phyloP scores from a whole-genome alignment of 2,888 invertebrate species.

The Caradrina clavipalpis region DNA sequence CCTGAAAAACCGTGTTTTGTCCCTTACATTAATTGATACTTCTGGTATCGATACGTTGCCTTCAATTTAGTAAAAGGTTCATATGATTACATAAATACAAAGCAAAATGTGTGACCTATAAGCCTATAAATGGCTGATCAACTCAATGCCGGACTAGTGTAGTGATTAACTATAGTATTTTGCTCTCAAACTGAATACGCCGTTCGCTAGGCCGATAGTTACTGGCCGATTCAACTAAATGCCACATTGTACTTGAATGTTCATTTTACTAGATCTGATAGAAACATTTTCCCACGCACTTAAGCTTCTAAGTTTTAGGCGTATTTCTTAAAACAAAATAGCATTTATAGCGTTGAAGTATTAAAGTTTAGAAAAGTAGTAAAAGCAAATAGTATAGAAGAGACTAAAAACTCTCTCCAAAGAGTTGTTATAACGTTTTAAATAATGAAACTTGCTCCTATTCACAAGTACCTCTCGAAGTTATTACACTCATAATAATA shows the following conservation, averaged over 20 bases:
- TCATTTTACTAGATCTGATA: constrained; percentile 28
- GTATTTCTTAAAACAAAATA: constrained; percentile 3
- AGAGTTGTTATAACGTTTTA: constrained; percentile 11
- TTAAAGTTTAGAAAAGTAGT: background rate
- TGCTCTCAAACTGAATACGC: constrained; percentile 37
- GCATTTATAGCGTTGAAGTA: background rate
- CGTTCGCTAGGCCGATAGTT: constrained; percentile 26
- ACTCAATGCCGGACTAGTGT: constrained; percentile 31
- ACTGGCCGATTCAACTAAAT: constrained; percentile 43
- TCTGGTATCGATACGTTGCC: background rate
- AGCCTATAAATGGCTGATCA: constrained; percentile 27
- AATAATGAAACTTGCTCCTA: constrained; percentile 15
- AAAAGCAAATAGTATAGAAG: background rate
- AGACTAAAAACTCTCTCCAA: background rate
- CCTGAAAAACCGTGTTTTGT: no score
- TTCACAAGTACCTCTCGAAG: background rate
- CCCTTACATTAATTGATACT: no score
- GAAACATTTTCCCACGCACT: constrained; percentile 47
- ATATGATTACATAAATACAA: constrained; percentile 23
- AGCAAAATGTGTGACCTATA: constrained; percentile 36
- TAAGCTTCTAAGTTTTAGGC: background rate
- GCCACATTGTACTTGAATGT: constrained; percentile 21
- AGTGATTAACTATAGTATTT: constrained; percentile 46
- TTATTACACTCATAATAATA: background rate
- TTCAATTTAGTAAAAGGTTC: constrained; percentile 13